phyloP scores from a whole-genome alignment of 2,113 vertebrate genomes.

The Mus spicilegus region DNA sequence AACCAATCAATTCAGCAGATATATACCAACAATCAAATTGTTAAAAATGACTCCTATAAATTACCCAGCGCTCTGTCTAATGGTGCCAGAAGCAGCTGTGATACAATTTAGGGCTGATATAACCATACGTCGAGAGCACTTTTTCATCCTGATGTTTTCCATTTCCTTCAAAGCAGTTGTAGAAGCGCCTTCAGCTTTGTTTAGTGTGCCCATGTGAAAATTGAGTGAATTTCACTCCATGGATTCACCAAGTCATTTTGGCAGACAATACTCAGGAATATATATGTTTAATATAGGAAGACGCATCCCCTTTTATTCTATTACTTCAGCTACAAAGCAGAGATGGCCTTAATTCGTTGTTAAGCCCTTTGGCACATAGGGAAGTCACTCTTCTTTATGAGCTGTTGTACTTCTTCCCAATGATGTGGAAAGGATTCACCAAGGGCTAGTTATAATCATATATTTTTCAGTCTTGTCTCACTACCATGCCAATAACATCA shows the following conservation, averaged over 20 bases:
- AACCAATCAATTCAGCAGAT: conserved; percentile 89
- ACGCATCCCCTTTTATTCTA: conserved; percentile 86
- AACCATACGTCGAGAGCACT: conserved; percentile 75
- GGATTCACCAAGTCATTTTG: conserved; percentile 80
- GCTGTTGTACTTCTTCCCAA: conserved; percentile 74
- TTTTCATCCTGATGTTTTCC: conserved; percentile 83
- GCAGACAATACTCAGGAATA: conserved; percentile 83
- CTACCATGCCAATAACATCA: conserved; percentile 71
- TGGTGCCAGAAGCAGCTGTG: conserved; percentile 86
- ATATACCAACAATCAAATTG: conserved; percentile 89
- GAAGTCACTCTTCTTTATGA: conserved; percentile 76
- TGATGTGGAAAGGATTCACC: conserved; percentile 78
- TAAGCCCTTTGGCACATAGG: conserved; percentile 84
- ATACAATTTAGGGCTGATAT: conserved; percentile 86
- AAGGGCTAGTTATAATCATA: conserved; percentile 78
- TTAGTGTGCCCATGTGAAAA: conserved; percentile 85
- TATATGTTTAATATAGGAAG: conserved; percentile 84
- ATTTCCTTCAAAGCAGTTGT: conserved; percentile 75
- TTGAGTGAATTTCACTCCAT: conserved; percentile 81
- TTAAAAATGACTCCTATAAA: conserved; percentile 87
- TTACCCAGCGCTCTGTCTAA: conserved; percentile 86
- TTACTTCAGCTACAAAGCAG: conserved; percentile 83
- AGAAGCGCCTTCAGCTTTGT: conserved; percentile 75
- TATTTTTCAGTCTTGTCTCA: conserved; percentile 74
- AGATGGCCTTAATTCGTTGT: conserved; percentile 86